Percentiles rank a stretch among this genome's conserved stretches.
Evolutionary conservation across 2,888 invertebrate genomes (phyloP).

Genomic region (Hanleya hanleyi): DNA sequence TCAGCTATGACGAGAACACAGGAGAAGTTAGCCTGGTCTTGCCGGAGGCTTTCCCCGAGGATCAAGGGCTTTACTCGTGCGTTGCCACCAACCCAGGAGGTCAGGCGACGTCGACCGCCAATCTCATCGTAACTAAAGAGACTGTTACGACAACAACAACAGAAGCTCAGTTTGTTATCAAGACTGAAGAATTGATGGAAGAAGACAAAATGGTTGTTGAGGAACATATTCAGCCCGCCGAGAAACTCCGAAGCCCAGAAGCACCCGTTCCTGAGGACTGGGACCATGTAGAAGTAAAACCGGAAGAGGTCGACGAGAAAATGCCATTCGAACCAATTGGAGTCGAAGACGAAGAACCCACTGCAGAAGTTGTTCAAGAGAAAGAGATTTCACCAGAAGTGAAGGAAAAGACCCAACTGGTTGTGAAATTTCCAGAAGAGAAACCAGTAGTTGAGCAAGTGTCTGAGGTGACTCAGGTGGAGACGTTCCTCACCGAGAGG

Average conservation of each 20-base stretch:
- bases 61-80: conserved; percentile 80
- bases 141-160: conserved; percentile 2
- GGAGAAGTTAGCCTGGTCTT: conserved; percentile 70
- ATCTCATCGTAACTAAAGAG: conserved; percentile 51
- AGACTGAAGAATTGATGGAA: background rate
- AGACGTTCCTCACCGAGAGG: background rate
- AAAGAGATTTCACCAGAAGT: background rate
- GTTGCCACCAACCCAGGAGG: conserved; percentile 87
- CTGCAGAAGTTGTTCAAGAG: background rate
- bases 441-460: background rate
- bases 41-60: conserved; percentile 73
- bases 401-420: background rate
- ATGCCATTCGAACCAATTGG: conserved; percentile 6
- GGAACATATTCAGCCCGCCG: background rate
- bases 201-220: background rate
- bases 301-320: conserved; percentile 32
- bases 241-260: background rate
- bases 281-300: background rate
- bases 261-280: background rate
- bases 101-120: conserved; percentile 84
- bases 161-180: conserved; percentile 3
- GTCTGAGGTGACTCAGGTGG: background rate
- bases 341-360: background rate
- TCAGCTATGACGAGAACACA: conserved; percentile 68
- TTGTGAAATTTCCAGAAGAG: background rate